Evolutionary conservation across 2,113 vertebrate species (phyloP), one percentile per base, ranked within the genome.

Genomic region (Melanostigma gelatinosum): DNA sequence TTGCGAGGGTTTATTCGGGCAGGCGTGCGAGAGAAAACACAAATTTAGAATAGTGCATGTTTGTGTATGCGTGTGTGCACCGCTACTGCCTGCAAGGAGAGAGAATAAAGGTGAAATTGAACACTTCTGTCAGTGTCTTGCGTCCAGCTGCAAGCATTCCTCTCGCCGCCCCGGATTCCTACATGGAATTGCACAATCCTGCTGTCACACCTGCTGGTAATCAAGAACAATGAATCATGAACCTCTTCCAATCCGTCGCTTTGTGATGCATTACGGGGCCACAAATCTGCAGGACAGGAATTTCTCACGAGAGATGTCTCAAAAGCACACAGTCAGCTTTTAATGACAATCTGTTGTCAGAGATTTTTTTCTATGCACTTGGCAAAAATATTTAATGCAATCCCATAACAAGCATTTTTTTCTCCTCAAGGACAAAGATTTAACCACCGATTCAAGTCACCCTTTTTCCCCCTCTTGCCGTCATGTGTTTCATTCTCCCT

Each of bases 151-250:
- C 89, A 90, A 81, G 80, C 91, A 91, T 94, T 93, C 93, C 79
- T 92, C 84, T 87, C 67, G 87, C 90, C 83, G 87, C 95, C 94
- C 94, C 75, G 46, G 88, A 93, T 95, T 96, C 94, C 95, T 90
- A 76, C 82, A 82, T 6, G 64, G 87, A 89, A 94, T 95, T 95
- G 93, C 94, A 93, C 95, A 95, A 95, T 91, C 88, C 83, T 72
- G 85, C 86, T 75, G 80, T 85, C 91, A 91, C 83, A 83, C 75
- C 88, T 88, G 89, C 89, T 70, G 70, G 80, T 91, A 88, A 82
- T 87, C 79, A 80, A 87, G 81, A 86, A 85, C 85, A 87, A 89
- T 84, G 87, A 85, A 93, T 80, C 89, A 89, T 85, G 83, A 88
- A 77, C 55, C 73, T 77, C 79, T 75, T 86, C 76, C 83, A 5